phyloP scores from a whole-genome alignment of 1,140 invertebrate species.

The Cherax quadricarinatus region DNA sequence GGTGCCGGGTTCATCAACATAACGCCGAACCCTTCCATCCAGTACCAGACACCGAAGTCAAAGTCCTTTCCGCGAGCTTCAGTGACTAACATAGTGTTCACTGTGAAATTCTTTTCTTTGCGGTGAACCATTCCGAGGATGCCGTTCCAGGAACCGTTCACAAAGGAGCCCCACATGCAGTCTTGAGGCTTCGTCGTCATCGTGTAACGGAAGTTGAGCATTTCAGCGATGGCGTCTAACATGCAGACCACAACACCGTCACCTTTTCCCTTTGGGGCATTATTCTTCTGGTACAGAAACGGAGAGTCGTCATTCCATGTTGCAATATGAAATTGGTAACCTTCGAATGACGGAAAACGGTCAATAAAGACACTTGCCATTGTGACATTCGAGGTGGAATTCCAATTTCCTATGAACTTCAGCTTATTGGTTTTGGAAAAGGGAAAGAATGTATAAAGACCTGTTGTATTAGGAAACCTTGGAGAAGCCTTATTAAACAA shows the following conservation, averaged over 20 bases:
- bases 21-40: slow-evolving; percentile 61
- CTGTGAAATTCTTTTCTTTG: slow-evolving; percentile 60
- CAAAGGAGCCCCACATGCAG: slow-evolving; percentile 35
- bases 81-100: slow-evolving; percentile 55
- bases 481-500: background rate
- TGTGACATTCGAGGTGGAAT: background rate
- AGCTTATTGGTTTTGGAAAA: background rate
- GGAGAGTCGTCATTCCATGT: slow-evolving; percentile 18
- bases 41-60: slow-evolving; percentile 46
- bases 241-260: slow-evolving; percentile 41
- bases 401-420: background rate
- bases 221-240: slow-evolving; percentile 24
- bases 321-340: slow-evolving; percentile 35
- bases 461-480: background rate
- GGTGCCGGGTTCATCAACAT: slow-evolving; percentile 37
- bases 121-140: slow-evolving; percentile 60
- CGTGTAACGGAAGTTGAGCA: slow-evolving; percentile 43
- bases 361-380: slow-evolving; percentile 19
- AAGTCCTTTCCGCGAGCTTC: slow-evolving; percentile 21
- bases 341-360: slow-evolving; percentile 30
- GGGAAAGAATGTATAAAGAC: slow-evolving; percentile 1
- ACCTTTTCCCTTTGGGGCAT: background rate
- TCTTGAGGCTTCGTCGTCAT: slow-evolving; percentile 24
- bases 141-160: slow-evolving; percentile 55
- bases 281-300: background rate